Conservation (phyloP, 2,888 invertebrate species). For the Rhagium mordax region DNA sequence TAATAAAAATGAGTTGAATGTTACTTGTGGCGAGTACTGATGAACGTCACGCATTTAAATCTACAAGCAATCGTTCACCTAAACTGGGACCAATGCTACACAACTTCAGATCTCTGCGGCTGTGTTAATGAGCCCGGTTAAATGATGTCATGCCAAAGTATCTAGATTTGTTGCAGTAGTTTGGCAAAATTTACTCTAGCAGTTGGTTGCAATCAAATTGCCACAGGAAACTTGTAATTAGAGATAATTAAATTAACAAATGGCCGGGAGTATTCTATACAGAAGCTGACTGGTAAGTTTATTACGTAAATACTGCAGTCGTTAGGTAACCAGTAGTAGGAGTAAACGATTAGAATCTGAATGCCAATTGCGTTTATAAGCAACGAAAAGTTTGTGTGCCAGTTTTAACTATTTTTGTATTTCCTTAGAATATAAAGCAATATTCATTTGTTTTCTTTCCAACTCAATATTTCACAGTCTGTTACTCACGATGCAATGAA, state of each 20-base stretch:
- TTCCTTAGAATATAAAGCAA: too few relatives aligned
- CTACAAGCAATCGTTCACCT: constrained; percentile 4
- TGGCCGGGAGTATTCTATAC: constrained; percentile 30
- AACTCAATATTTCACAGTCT: too few relatives aligned
- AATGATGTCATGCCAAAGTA: constrained; percentile 22
- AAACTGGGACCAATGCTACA: constrained; percentile 3
- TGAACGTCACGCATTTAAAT: background rate
- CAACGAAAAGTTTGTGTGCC: background rate
- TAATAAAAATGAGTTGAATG: too few relatives aligned
- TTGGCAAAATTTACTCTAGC: constrained; percentile 25
- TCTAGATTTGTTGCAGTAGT: constrained; percentile 30
- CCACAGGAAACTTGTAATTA: constrained; percentile 45
- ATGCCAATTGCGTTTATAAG: background rate
- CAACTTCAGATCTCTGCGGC: constrained; percentile 29
- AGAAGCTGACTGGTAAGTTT: constrained; percentile 8
- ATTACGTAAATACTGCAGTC: constrained; percentile 3
- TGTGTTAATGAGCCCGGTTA: constrained; percentile 25
- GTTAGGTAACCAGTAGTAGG: constrained; percentile 3
- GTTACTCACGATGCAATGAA: too few relatives aligned
- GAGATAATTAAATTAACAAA: constrained; percentile 48
- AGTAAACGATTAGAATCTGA: background rate
- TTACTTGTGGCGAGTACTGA: background rate
- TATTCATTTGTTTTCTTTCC: too few relatives aligned
- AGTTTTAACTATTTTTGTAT: too few relatives aligned
- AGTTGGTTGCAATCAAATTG: constrained; percentile 31